Percentiles rank a stretch among this genome's conserved stretches.
These are phyloP conservation scores for Ptychodera flava DNA, from an alignment of 35 echinoderm and acorn worm species.

Conservation along the genomic window DNA sequence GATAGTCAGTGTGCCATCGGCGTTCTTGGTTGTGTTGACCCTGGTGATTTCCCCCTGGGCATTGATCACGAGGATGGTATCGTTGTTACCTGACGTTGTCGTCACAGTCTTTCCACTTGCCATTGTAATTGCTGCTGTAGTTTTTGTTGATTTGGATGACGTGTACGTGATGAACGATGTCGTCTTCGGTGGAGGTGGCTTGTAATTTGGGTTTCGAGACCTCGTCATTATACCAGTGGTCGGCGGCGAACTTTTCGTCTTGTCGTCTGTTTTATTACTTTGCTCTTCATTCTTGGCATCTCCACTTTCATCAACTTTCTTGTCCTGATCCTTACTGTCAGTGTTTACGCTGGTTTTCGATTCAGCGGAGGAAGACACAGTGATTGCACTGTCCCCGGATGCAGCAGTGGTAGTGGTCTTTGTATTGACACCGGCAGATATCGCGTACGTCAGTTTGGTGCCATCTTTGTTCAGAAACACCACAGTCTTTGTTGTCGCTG, in stretches of 20 bases:
- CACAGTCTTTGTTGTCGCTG: neutral
- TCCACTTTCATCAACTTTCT: neutral
- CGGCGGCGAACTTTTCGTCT: neutral
- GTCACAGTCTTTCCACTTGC: neutral
- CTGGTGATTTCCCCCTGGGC: constrained; percentile 84
- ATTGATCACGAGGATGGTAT: constrained; percentile 73
- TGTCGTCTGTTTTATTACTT: neutral
- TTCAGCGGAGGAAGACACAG: neutral
- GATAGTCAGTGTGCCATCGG: constrained; percentile 12
- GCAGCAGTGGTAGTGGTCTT: neutral
- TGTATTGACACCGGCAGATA: neutral
- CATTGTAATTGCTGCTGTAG: neutral
- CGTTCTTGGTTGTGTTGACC: constrained; percentile 19
- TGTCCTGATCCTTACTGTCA: neutral
- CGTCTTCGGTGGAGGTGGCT: constrained; percentile 88
- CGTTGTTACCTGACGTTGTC: constrained; percentile 30
- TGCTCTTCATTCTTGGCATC: neutral
- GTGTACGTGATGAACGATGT: constrained; percentile 92
- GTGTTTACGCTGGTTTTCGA: neutral
- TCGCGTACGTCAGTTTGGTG: constrained; percentile 7
- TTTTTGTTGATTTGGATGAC: constrained; percentile 49
- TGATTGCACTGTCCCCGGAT: neutral
- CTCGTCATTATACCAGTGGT: constrained; percentile 63
- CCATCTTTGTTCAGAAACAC: constrained; percentile 19
- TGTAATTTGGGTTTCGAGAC: constrained; percentile 95